phyloP scores from a whole-genome alignment of 2,888 invertebrate genomes.

The Dicycla oo region DNA sequence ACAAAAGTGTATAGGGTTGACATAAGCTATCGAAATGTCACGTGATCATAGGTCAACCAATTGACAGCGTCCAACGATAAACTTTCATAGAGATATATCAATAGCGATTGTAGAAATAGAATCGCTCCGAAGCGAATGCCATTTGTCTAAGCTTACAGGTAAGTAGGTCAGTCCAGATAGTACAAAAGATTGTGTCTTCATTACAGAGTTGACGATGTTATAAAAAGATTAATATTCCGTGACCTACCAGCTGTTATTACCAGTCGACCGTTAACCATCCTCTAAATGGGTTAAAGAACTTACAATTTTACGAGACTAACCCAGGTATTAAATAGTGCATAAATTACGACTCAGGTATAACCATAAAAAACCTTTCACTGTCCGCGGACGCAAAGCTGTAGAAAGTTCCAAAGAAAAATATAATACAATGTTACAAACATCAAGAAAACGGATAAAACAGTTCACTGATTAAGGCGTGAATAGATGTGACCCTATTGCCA shows the following conservation, averaged over 20 bases:
- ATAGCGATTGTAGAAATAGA: too few relatives aligned
- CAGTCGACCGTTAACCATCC: background rate
- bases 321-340: conserved; percentile 33
- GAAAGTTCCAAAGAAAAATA: conserved; percentile 23
- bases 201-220: conserved; percentile 1
- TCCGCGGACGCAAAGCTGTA: conserved; percentile 2
- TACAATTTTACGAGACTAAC: conserved; percentile 29
- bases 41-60: too few relatives aligned
- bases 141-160: too few relatives aligned
- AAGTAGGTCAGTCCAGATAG: background rate
- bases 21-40: too few relatives aligned
- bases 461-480: conserved; percentile 20
- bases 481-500: conserved; percentile 19
- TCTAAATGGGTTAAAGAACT: conserved; percentile 25
- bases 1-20: too few relatives aligned
- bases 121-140: too few relatives aligned
- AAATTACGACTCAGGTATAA: conserved; percentile 32
- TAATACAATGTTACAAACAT: conserved; percentile 22
- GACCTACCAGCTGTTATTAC: background rate
- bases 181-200: background rate
- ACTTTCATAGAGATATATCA: too few relatives aligned
- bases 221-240: conserved; percentile 18
- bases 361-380: conserved; percentile 22
- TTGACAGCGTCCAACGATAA: too few relatives aligned
- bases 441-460: conserved; percentile 1